Evolutionary conservation across 2,113 vertebrate species (phyloP), one percentile per base, ranked within the genome.

Genomic region (Chaenogobius annularis): DNA sequence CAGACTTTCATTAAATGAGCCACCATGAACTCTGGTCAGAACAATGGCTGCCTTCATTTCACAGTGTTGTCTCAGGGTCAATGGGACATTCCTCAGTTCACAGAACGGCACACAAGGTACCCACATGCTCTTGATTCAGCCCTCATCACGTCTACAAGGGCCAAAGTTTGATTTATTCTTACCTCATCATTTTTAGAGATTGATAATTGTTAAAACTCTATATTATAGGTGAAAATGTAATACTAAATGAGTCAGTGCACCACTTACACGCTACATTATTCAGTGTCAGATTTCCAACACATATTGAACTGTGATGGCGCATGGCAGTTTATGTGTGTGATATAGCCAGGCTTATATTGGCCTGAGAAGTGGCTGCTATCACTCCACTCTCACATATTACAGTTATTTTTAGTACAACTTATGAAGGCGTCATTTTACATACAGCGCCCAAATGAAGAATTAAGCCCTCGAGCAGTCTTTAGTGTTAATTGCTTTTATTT

Each of bases 1-100:
- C 77, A 48, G 82, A 78, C 76, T 74, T 85, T 90, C 86, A 91
- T 91, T 89, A 88, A 88, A 88, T 76, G 66, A 68, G 78, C 73
- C 70, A 72, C 62, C 23, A 3, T 26, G 79, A 70, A 79, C 62
- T 76, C 59, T 74, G 70, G 66, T 0, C 10, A 48, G 87, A 91
- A 93, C 88, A 92, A 90, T 75, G 83, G 26, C 46, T 37, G 83
- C 77, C 84, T 91, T 91, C 86, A 81, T 86, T 78, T 82, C 71
- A 48, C 71, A 37, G 73, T 72, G 79, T 66, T 82, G 81, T 85
- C 82, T 82, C 85, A 87, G 72, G 86, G 89, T 90, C 87, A 88
- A 54, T 48, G 61, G 79, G 81, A 89, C 83, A 85, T 90, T 91
- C 90, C 84, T 74, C 72, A 84, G 70, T 78, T 84, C 85, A 84